Conservation (phyloP, 2,797 vertebrate genomes). For the Arremon aurantiirostris region DNA sequence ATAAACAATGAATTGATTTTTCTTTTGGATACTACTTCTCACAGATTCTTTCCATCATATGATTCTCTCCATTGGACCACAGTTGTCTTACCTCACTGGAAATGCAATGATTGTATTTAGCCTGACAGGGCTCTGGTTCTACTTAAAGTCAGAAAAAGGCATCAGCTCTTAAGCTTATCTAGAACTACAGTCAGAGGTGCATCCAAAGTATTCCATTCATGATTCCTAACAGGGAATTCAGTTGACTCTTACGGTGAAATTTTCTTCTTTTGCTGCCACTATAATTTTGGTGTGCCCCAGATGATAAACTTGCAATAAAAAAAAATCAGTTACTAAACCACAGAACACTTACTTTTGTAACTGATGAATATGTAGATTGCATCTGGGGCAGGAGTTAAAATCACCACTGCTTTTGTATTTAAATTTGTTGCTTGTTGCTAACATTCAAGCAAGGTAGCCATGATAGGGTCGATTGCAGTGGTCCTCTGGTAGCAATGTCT, state of each 20-base stretch:
- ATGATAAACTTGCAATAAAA: not conserved
- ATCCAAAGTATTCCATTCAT: not conserved
- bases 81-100: not conserved
- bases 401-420: not conserved
- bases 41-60: not conserved
- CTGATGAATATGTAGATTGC: not conserved
- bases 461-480: not conserved
- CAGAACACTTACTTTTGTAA: not conserved
- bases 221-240: not conserved
- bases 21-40: not conserved
- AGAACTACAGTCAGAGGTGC: not conserved
- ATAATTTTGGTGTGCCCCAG: not conserved
- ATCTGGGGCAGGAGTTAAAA: not conserved
- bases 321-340: not conserved
- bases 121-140: not conserved
- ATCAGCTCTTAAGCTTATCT: not conserved
- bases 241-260: not conserved
- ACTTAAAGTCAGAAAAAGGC: not conserved
- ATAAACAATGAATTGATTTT: not conserved
- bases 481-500: not conserved
- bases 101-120: not conserved
- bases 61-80: not conserved
- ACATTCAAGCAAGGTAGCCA: not conserved
- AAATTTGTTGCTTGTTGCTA: not conserved
- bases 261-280: not conserved